Percentiles rank a stretch among this genome's conserved stretches.
phyloP scores from a whole-genome alignment of 2,888 invertebrate species.

The Andrena fulva region DNA sequence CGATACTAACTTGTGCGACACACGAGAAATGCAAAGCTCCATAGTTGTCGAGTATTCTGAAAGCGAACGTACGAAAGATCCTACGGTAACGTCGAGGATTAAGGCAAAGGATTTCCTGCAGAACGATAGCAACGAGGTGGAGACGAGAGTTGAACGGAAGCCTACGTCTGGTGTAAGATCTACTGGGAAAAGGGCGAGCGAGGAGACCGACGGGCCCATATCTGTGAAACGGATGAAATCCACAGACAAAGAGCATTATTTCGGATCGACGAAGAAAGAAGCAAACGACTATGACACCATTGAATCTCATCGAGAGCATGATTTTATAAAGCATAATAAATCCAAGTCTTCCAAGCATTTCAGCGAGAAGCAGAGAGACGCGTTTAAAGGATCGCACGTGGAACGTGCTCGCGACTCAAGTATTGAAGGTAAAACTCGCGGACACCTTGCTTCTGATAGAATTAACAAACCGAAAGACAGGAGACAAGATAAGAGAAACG shows the following conservation, averaged over 20 bases:
- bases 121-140: neutral
- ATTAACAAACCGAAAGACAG: neutral
- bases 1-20: neutral
- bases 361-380: neutral
- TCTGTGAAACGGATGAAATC: constrained; percentile 15
- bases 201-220: neutral
- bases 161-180: neutral
- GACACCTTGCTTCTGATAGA: neutral
- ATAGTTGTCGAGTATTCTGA: neutral
- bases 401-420: neutral
- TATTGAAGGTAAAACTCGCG: neutral
- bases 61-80: neutral
- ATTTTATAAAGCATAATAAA: neutral
- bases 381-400: neutral
- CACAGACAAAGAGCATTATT: neutral
- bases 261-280: constrained; percentile 1
- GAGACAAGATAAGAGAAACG: neutral
- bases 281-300: no score
- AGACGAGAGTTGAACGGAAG: neutral
- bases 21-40: neutral
- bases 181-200: constrained; percentile 21
- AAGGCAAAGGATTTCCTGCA: neutral
- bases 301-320: neutral
- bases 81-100: neutral
- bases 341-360: neutral